Conservation (phyloP, 2,113 vertebrate species). For the Neoarius graeffei region DNA sequence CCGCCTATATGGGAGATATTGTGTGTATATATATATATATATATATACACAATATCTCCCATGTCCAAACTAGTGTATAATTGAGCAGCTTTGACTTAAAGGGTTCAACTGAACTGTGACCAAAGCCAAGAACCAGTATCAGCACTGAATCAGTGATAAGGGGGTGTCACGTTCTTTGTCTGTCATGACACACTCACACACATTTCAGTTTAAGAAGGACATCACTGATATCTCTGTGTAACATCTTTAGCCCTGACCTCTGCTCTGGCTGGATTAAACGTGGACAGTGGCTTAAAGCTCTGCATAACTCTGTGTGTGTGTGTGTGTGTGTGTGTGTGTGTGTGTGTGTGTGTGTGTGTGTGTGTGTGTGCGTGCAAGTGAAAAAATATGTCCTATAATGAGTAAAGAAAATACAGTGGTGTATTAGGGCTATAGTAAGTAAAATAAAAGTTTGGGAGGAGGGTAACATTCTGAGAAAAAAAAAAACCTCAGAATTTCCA, state of each 20-base stretch:
- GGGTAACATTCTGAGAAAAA: too few species aligned
- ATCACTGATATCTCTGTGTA: constrained; percentile 10
- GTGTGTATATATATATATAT: too few species aligned
- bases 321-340: background rate
- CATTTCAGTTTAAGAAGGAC: background rate
- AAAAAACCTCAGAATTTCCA: too few species aligned
- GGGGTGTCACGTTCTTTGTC: background rate
- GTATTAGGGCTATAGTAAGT: too few species aligned
- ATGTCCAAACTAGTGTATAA: background rate
- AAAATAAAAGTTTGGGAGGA: too few species aligned
- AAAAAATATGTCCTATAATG: background rate
- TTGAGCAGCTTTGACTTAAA: background rate
- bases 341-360: background rate
- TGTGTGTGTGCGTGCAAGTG: too few species aligned
- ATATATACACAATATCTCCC: too few species aligned
- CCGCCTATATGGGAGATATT: too few species aligned
- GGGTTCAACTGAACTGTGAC: background rate
- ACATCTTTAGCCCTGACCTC: constrained; percentile 13
- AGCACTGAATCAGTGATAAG: background rate
- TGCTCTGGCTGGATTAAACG: constrained; percentile 22
- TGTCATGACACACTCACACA: constrained; percentile 9
- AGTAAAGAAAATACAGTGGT: background rate
- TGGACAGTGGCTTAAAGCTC: constrained; percentile 8
- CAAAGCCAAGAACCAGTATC: background rate
- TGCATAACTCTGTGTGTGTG: background rate